A percentile compares a stretch with the other conserved stretches of the same genome.
Evolutionary conservation across 2,888 invertebrate species (phyloP).

Genomic region (Cheiracanthium punctorium): DNA sequence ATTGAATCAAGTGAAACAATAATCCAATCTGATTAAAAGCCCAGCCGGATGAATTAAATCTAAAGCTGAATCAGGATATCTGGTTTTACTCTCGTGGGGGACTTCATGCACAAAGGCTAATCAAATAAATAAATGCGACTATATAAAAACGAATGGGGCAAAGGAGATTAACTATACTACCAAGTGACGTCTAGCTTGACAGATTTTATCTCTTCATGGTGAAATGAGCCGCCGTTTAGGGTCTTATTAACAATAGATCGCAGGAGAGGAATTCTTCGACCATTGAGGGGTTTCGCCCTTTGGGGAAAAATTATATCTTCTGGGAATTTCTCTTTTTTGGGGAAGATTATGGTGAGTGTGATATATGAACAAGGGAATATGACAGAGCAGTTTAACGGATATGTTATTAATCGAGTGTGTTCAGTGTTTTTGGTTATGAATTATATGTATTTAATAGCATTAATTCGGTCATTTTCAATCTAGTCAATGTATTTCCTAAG

Average conservation of each 20-base stretch:
- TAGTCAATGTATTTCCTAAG: too few species aligned
- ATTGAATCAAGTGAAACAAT: constrained; percentile 42
- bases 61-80: constrained; percentile 37
- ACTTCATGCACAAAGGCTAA: constrained; percentile 37
- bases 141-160: constrained; percentile 33
- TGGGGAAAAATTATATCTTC: background rate
- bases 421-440: background rate
- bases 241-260: constrained; percentile 49
- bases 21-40: constrained; percentile 48
- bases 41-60: constrained; percentile 59
- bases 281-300: background rate
- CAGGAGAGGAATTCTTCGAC: background rate
- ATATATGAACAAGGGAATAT: background rate
- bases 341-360: background rate
- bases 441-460: too few species aligned
- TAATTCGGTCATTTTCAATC: too few species aligned
- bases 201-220: constrained; percentile 53
- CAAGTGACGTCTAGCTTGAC: constrained; percentile 30
- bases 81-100: constrained; percentile 19
- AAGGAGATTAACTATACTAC: constrained; percentile 42
- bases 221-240: constrained; percentile 36
- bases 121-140: constrained; percentile 64
- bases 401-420: background rate
- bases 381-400: background rate
- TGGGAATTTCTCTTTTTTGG: background rate